Base-by-base conservation (phyloP, 2,888 invertebrate species). In the Ernsta delagoae region DNA sequence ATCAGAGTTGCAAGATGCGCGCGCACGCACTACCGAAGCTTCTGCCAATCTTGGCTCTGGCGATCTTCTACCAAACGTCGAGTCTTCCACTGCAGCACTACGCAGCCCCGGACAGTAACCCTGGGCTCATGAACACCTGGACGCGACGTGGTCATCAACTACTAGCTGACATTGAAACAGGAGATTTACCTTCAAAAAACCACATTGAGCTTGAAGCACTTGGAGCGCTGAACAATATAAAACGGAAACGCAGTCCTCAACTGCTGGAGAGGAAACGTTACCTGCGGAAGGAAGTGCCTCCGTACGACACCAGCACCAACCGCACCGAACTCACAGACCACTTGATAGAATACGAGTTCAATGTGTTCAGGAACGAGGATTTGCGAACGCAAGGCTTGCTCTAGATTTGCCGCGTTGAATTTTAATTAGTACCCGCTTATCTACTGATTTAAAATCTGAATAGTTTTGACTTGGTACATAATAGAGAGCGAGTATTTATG, bases 1-100 rank as follows among this genome's bases (percentile, higher is more conserved):
- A 71, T 53, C 63, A 53, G 70, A 64, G 54, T 56, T 61, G 60
- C 54, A 73, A 71, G 48, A 77, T 79, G 77, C 65, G 60, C 57
- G 70, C 66, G 48, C 57, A 68, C 34, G 34, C 74, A 12, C 5
- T 56, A 0, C 60, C 54, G 43, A 63, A 71, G 65, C n/a, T 34
- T 7, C 43, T 45, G 34, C 16, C 45, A 5, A 5, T 54, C 4
- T 11, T 45, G 34, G 56, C 41, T 6, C 36, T 45, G 45, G 36
- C 12, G n/a, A 11, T 16, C 59, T 31, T 59, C 43, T 12, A 41
- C 36, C 16, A 9, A 6, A 5, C 66, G 12, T 7, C 41, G 8
- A 5, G 39, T 48, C 9, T 7, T 11, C 59, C 59, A 12, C 36
- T 39, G 1, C n/a, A 45, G 7, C 57, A 11, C 57, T 36, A n/a